Conservation (phyloP, 2,797 vertebrate genomes). For the Nyctalus aviator region DNA sequence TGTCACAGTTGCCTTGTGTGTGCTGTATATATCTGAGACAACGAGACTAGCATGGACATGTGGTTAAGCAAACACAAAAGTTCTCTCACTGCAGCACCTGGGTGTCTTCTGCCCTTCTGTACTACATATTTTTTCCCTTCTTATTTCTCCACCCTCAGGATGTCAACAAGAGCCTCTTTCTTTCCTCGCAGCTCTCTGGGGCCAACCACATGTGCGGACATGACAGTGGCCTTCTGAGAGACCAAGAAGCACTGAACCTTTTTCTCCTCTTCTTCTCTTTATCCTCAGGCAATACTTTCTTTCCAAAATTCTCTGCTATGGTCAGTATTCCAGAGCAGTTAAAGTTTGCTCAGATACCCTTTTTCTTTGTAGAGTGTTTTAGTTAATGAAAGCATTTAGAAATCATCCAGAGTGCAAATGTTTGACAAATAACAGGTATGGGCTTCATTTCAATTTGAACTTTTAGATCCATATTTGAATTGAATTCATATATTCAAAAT, state of each 20-base stretch:
- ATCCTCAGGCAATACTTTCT: not conserved
- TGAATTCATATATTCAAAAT: not conserved
- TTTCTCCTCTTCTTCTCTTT: not conserved
- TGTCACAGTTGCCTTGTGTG: not conserved
- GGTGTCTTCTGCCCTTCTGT: not conserved
- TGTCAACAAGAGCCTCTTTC: not conserved
- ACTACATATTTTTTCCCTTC: not conserved
- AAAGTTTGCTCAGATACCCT: not conserved
- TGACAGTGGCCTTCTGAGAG: not conserved
- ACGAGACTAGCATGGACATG: not conserved
- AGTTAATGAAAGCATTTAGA: not conserved
- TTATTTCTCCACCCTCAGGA: not conserved
- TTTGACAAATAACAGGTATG: not conserved
- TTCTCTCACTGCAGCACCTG: not conserved
- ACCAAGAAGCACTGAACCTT: not conserved
- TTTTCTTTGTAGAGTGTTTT: not conserved
- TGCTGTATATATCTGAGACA: not conserved
- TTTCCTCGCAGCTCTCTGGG: not conserved
- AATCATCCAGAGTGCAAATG: not conserved
- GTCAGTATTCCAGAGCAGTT: fast-evolving
- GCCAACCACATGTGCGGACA: fast-evolving
- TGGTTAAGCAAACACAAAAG: not conserved
- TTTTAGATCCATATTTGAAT: not conserved
- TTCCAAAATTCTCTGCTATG: not conserved
- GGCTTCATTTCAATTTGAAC: not conserved